Evolutionary conservation across 2,113 vertebrate species (phyloP), one percentile per base, ranked within the genome.

Genomic region (Pseudonaja textilis): DNA sequence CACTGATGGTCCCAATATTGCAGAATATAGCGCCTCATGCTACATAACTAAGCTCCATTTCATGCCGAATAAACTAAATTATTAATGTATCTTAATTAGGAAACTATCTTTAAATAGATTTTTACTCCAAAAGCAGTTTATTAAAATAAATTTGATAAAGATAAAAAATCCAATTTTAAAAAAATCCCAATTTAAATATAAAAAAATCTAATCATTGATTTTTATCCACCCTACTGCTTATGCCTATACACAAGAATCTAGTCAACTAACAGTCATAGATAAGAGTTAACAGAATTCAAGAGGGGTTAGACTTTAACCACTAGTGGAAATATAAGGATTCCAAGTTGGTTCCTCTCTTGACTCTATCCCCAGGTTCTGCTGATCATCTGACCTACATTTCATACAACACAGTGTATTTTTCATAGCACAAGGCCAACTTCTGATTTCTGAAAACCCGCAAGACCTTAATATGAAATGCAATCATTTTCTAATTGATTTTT

Each of bases 301-400:
- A 64, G 26, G 26, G 26, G 26, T 64, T 64, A 10, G 59, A 64
- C 26, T 64, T 64, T 12, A 26, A 64, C 26, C 11, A 29, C 3
- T 64, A 29, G 59, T 64, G 10, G 59, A 64, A 64, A 64, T 10
- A 4, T 64, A 64, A 61, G 26, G 59, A 29, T 29, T 64, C 59
- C 59, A 61, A 61, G 59, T 8, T 64, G 59, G 11, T 64, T 64
- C 59, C 26, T 64, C 59, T 64, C 59, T 64, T 64, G 59, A 64
- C 10, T 64, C 59, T 26, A 64, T 4, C 59, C 26, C 26, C 59
- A 29, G 59, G 10, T 10, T 64, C 3, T 64, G 59, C 26, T 94
- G 94, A 89, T 91, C 88, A 87, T 90, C 47, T 92, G 92, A 45
- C 59, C 47, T 92, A 74, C 20, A 85, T 85, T 85, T 81, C 89